These are phyloP conservation scores for Branchinecta sandiegonensis DNA, from an alignment of 2,888 invertebrate species.

Conservation along the genomic window DNA sequence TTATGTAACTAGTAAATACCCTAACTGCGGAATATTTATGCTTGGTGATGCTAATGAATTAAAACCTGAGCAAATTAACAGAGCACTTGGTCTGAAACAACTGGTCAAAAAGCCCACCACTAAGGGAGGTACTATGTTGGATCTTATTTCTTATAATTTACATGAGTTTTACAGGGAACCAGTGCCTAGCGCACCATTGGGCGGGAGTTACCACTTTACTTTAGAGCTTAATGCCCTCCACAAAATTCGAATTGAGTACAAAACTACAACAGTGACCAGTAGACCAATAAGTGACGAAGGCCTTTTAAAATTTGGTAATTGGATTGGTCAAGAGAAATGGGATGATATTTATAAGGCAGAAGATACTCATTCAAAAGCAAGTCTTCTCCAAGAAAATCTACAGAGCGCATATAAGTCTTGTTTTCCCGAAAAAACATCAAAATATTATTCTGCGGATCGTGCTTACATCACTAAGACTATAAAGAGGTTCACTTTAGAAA, in stretches of 20 bases:
- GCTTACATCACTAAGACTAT: neutral
- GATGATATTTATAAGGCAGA: slow-evolving; percentile 9
- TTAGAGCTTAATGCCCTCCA: neutral
- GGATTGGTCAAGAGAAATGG: neutral
- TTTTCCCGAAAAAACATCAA: no score
- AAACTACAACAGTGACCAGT: slow-evolving; percentile 7
- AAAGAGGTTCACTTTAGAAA: neutral
- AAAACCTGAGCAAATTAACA: neutral
- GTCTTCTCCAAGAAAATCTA: neutral
- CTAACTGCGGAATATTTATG: slow-evolving; percentile 12
- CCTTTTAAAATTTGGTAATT: slow-evolving; percentile 8
- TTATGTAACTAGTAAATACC: neutral
- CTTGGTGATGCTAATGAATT: neutral
- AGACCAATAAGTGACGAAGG: neutral
- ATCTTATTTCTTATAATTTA: neutral
- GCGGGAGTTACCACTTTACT: slow-evolving; percentile 9
- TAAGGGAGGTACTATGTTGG: neutral
- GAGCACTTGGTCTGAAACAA: neutral
- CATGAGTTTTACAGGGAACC: neutral
- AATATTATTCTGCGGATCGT: neutral
- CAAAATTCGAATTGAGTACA: neutral
- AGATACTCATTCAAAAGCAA: neutral
- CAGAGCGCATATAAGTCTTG: neutral
- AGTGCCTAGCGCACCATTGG: neutral
- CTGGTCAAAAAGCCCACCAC: neutral